Percentiles rank a stretch among this genome's conserved stretches.
These are phyloP conservation scores for Drosophila seguyi DNA, from an alignment of 1,140 invertebrate species.

Conservation along the genomic window DNA sequence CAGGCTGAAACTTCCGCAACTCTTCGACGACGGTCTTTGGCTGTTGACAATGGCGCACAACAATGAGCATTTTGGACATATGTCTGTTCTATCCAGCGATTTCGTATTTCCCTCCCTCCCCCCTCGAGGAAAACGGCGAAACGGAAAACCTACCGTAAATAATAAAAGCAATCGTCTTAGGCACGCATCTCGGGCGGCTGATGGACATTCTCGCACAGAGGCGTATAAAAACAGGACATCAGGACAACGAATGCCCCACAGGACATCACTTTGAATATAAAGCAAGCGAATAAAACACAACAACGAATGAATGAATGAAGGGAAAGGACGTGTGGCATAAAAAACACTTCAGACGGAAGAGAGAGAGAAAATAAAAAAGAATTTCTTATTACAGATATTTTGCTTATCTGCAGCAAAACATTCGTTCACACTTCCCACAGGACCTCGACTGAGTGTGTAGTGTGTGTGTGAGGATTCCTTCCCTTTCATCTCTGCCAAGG, in stretches of 20 bases:
- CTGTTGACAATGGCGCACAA: conserved; percentile 65
- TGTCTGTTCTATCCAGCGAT: conserved; percentile 58
- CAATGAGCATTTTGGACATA: conserved; percentile 74
- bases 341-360: conserved; percentile 63
- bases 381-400: conserved; percentile 83
- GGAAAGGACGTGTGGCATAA: conserved; percentile 74
- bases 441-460: background rate
- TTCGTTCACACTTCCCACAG: conserved; percentile 76
- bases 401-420: conserved; percentile 83
- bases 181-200: conserved; percentile 73
- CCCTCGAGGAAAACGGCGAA: background rate
- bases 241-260: conserved; percentile 53
- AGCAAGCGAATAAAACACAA: conserved; percentile 80
- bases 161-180: conserved; percentile 83
- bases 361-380: conserved; percentile 72
- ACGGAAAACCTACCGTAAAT: conserved; percentile 65
- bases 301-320: conserved; percentile 30
- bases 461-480: conserved; percentile 8
- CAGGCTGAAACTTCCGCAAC: conserved; percentile 61
- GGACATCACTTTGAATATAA: conserved; percentile 83
- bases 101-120: conserved; percentile 34
- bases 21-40: conserved; percentile 54
- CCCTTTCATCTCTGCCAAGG: conserved; percentile 35
- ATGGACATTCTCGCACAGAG: conserved; percentile 60
- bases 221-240: conserved; percentile 39